These are phyloP conservation scores for Apostichopus japonicus DNA, from an alignment of 35 echinoderm and acorn worm genomes.

Conservation along the genomic window DNA sequence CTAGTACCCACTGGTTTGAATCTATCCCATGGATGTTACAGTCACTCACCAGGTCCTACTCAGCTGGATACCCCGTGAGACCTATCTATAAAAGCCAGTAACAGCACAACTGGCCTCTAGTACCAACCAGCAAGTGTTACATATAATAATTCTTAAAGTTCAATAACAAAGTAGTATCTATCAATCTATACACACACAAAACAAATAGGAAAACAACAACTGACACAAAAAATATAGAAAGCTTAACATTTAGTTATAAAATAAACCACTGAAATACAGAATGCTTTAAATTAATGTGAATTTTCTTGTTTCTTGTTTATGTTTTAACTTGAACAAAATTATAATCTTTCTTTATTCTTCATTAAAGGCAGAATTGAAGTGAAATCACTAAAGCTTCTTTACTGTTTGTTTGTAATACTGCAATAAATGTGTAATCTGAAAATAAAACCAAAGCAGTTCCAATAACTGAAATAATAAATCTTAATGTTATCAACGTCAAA, in stretches of 20 bases:
- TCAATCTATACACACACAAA: not conserved
- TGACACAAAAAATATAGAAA: not conserved
- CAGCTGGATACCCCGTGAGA: no score
- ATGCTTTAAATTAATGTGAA: constrained; percentile 2
- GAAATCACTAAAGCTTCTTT: not conserved
- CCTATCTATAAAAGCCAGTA: no score
- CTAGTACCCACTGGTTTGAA: no score
- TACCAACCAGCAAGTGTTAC: no score
- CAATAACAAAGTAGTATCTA: no score
- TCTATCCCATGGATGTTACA: no score
- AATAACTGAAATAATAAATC: not conserved
- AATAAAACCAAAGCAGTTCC: not conserved
- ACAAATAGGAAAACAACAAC: not conserved
- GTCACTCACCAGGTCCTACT: no score
- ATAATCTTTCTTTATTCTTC: not conserved
- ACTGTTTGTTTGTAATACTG: constrained; percentile 23
- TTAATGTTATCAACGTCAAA: not conserved
- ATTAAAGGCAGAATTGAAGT: not conserved
- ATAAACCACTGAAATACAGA: not conserved
- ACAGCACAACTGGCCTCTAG: no score
- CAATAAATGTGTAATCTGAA: not conserved
- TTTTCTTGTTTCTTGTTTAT: not conserved
- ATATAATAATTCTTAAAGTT: no score
- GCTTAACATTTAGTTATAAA: not conserved
- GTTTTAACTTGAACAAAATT: not conserved